A percentile compares a stretch with the other conserved stretches of the same genome.
These are phyloP conservation scores for Pammene fasciana DNA, from an alignment of 2,888 invertebrate species.

Conservation along the genomic window DNA sequence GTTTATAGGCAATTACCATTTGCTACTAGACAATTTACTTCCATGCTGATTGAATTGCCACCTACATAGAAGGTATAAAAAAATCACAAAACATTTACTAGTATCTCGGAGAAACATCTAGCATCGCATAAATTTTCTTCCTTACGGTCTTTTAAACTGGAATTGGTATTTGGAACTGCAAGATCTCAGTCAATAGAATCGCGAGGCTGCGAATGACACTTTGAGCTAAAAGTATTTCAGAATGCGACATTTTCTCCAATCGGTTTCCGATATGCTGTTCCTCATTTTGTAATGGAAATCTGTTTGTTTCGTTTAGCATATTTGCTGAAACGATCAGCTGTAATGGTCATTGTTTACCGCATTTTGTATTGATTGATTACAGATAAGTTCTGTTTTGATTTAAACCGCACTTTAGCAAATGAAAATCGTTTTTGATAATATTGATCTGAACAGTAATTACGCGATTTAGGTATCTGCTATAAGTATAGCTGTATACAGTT, in stretches of 20 bases:
- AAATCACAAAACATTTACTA: neutral
- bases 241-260: slow-evolving; percentile 15
- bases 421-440: slow-evolving; percentile 13
- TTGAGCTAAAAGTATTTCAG: slow-evolving; percentile 13
- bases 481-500: too few relatives aligned
- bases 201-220: slow-evolving; percentile 27
- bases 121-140: neutral
- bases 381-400: slow-evolving; percentile 9
- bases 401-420: slow-evolving; percentile 27
- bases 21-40: too few relatives aligned
- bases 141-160: slow-evolving; percentile 16
- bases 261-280: slow-evolving; percentile 19
- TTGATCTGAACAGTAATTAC: neutral
- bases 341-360: neutral
- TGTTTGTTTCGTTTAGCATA: slow-evolving; percentile 12
- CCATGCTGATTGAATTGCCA: too few relatives aligned
- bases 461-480: too few relatives aligned
- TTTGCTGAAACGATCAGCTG: slow-evolving; percentile 3
- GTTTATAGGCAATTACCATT: too few relatives aligned
- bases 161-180: slow-evolving; percentile 6
- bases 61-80: too few relatives aligned
- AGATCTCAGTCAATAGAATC: slow-evolving; percentile 11
- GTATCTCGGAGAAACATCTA: neutral
- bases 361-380: slow-evolving; percentile 1
- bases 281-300: slow-evolving; percentile 12